Conservation (phyloP, 2,888 invertebrate genomes). For the Beris morrisii region DNA sequence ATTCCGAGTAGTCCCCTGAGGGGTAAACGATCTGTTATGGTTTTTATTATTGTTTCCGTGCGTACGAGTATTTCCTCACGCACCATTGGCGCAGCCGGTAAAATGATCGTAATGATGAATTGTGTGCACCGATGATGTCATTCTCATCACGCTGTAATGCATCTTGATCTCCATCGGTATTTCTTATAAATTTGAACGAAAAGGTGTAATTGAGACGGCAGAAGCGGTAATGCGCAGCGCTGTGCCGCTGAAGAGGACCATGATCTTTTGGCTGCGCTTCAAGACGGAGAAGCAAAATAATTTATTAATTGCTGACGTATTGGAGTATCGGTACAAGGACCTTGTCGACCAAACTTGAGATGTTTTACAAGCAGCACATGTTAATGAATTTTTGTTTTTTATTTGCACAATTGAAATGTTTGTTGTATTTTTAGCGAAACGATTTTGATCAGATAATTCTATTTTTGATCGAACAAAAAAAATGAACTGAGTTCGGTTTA, state of each 20-base stretch:
- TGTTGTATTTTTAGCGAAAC: background rate
- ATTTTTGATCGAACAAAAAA: background rate
- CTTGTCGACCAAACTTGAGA: constrained; percentile 19
- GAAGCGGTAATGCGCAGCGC: background rate
- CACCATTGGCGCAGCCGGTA: too few species aligned
- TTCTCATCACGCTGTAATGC: too few species aligned
- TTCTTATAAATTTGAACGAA: too few species aligned
- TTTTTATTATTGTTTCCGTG: too few species aligned
- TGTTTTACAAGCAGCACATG: constrained; percentile 3
- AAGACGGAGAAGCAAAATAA: background rate
- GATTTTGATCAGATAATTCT: constrained; percentile 9
- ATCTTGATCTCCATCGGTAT: too few species aligned
- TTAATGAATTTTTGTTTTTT: background rate
- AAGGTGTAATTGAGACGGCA: constrained; percentile 3
- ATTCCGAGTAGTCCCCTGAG: too few species aligned
- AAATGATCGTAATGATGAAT: too few species aligned
- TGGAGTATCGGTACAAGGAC: constrained; percentile 23
- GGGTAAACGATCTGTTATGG: too few species aligned
- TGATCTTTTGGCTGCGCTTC: constrained; percentile 3
- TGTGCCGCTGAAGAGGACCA: background rate
- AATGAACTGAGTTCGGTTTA: too few species aligned
- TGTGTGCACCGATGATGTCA: too few species aligned
- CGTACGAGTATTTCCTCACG: too few species aligned
- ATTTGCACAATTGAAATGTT: constrained; percentile 8
- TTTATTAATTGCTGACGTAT: constrained; percentile 7